Evolutionary conservation across 1,140 invertebrate genomes (phyloP).

Genomic region (Microvelia longipes): DNA sequence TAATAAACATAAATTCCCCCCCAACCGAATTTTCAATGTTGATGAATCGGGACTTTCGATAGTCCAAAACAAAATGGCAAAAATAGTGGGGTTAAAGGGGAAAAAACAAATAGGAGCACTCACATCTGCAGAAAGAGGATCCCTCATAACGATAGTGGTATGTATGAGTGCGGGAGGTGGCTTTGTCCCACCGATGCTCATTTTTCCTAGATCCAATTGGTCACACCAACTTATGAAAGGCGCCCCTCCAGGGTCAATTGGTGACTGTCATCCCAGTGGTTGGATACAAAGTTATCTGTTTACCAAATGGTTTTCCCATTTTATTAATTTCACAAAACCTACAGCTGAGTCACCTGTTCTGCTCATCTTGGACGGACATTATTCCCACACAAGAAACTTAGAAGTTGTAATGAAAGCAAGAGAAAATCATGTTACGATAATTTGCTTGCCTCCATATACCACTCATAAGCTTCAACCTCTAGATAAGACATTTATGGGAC

Average conservation of each 20-base stretch:
- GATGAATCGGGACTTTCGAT: neutral
- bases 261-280: neutral
- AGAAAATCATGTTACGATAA: neutral
- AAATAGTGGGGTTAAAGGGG: neutral
- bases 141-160: neutral
- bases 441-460: neutral
- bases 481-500: neutral
- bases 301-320: neutral
- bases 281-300: neutral
- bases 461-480: neutral
- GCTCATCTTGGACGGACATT: neutral
- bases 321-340: neutral
- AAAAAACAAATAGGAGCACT: conserved; percentile 13
- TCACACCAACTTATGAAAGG: neutral
- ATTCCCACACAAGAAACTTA: neutral
- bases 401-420: neutral
- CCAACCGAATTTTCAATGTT: neutral
- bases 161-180: neutral
- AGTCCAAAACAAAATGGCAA: neutral
- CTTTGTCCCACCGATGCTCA: neutral
- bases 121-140: conserved; percentile 22
- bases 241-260: neutral
- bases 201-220: neutral
- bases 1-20: neutral
- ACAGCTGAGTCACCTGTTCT: neutral